Conservation (phyloP, 1,140 invertebrate genomes). For the Bombus pascuorum region DNA sequence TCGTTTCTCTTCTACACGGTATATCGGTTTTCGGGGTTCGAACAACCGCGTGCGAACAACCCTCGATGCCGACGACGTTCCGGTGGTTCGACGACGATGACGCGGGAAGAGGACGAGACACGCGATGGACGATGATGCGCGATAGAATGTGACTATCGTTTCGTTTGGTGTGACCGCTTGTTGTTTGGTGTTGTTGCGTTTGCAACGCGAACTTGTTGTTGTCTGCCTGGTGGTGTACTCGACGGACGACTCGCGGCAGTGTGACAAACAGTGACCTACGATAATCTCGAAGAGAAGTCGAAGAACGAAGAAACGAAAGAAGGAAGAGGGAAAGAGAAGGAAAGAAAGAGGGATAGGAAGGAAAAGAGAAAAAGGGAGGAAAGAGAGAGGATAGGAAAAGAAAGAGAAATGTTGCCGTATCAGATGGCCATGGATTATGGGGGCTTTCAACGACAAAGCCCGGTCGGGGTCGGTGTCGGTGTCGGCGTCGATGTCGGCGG, state of each 20-base stretch:
- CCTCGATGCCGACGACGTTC: slow-evolving; percentile 45
- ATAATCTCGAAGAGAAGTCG: not conserved
- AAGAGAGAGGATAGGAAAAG: slow-evolving; percentile 29
- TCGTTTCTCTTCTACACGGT: not conserved
- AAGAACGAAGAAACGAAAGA: not conserved
- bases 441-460: slow-evolving; percentile 89
- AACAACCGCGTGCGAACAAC: not conserved
- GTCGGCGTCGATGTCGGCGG: slow-evolving; percentile 82
- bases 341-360: slow-evolving; percentile 9
- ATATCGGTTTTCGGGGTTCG: not conserved
- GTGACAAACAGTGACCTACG: slow-evolving; percentile 34
- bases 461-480: slow-evolving; percentile 85
- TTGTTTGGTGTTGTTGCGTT: slow-evolving; percentile 10
- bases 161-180: not conserved
- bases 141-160: slow-evolving; percentile 32
- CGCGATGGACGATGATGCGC: slow-evolving; percentile 38
- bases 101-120: slow-evolving; percentile 32
- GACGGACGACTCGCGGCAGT: slow-evolving; percentile 22
- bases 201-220: slow-evolving; percentile 25
- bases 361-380: not conserved
- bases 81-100: slow-evolving; percentile 29
- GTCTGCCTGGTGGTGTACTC: slow-evolving; percentile 9
- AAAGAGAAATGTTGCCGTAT: slow-evolving; percentile 90
- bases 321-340: slow-evolving; percentile 11
- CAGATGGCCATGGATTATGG: slow-evolving; percentile 95